Base-by-base conservation (phyloP, 2,888 invertebrate genomes). In the Allolobophora icterica region DNA sequence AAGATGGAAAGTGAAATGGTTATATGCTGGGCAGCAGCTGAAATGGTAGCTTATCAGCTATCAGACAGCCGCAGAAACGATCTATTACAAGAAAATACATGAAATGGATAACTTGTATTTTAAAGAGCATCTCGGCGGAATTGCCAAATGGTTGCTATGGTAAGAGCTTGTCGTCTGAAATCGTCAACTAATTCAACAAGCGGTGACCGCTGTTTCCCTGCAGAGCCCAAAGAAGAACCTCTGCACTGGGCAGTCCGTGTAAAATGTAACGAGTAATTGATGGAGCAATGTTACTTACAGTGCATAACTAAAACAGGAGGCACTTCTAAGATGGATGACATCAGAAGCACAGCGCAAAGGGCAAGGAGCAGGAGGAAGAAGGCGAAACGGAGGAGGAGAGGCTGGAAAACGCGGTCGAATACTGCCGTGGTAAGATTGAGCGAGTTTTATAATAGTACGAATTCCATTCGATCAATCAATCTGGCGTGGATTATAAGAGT, bases 401-500 rank as follows among this genome's bases (percentile, higher is more conserved):
- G 33, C 34, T 35, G 89, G 89, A 89, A 89, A 33, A 6, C 30
- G 89, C 24, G 87, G 87, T 40, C 24, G 89, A 34, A 40, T 34
- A 33, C 58, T 30, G 90, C 71, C 38, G 52, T 90, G 45, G 58
- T 38, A 83, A 90, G 71, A 71, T 71, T 71, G 71, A 71, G 71
- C 71, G 71, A 71, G 30, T 71, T 71, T 71, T 71, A n/a, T 71
- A 71, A 71, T 71, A 71, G 71, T 71, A 71, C 71, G n/a, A 71
- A 71, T 71, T 71, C n/a, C 71, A 30, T 71, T 2, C 71, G 71
- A 71, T 71, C 71, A 71, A 71, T 71, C 71, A n/a, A 71, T 71
- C 71, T 8, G n/a, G 71, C 8, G 30, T 6, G 71, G 71, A 71
- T 71, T 71, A n/a, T 71, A 71, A 71, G 71, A 71, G 71, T 71